These are phyloP conservation scores for Euproctis similis DNA, from an alignment of 2,888 invertebrate species.

Conservation along the genomic window DNA sequence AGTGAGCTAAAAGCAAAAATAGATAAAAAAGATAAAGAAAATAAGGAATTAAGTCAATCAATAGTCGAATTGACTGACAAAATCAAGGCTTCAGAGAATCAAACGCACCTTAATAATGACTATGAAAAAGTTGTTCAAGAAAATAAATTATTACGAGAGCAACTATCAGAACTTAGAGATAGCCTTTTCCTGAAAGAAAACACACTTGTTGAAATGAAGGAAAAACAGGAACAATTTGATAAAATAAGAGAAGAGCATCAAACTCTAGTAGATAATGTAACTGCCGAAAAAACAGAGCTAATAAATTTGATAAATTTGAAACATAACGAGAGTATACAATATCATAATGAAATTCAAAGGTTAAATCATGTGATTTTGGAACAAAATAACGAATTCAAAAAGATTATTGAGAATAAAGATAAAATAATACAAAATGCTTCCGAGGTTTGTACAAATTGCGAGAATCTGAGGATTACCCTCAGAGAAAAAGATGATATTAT, in stretches of 20 bases:
- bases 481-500: conserved; percentile 62
- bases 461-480: conserved; percentile 36
- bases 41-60: conserved; percentile 52
- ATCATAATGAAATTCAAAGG: conserved; percentile 90
- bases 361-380: conserved; percentile 78
- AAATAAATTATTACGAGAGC: conserved; percentile 41
- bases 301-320: conserved; percentile 84
- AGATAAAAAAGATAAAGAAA: conserved; percentile 49
- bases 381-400: conserved; percentile 57
- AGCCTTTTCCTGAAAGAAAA: conserved; percentile 34
- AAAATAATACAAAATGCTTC: conserved; percentile 25
- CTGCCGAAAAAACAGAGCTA: conserved; percentile 80
- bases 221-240: conserved; percentile 34
- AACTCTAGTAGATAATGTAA: conserved; percentile 36
- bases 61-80: conserved; percentile 49
- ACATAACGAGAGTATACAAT: conserved; percentile 89
- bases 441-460: conserved; percentile 44
- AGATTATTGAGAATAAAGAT: conserved; percentile 47
- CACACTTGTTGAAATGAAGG: conserved; percentile 34
- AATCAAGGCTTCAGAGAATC: conserved; percentile 40
- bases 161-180: conserved; percentile 32
- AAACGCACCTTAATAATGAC: conserved; percentile 38
- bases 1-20: conserved; percentile 30
- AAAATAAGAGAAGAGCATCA: conserved; percentile 42
- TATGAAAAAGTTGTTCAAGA: conserved; percentile 42